Evolutionary conservation across 2,888 invertebrate species (phyloP).

Genomic region (Drosophila infuscata): DNA sequence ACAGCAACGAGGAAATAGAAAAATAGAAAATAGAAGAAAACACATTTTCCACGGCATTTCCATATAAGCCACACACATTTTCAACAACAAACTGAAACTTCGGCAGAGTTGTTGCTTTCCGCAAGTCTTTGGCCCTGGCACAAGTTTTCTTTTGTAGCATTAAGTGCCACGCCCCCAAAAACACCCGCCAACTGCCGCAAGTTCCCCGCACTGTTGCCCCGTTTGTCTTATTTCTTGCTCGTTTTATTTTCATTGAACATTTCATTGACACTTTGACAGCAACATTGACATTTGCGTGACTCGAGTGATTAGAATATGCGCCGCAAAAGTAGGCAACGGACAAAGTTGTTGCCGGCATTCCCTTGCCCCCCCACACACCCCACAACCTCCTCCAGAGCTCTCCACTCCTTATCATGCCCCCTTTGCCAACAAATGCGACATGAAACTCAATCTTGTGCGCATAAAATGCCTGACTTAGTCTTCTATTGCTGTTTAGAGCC

Average conservation of each 20-base stretch:
- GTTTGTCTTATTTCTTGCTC: constrained; percentile 64
- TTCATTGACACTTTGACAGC: constrained; percentile 80
- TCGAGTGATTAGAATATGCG: constrained; percentile 79
- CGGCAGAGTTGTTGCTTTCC: constrained; percentile 74
- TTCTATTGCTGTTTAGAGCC: constrained; percentile 29
- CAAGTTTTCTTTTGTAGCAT: constrained; percentile 26
- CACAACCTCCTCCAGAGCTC: neutral
- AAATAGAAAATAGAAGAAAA: constrained; percentile 10
- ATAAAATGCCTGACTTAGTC: constrained; percentile 48
- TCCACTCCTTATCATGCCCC: neutral
- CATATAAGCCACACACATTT: constrained; percentile 76
- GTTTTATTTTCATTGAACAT: constrained; percentile 81
- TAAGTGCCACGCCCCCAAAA: neutral
- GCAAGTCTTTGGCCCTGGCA: constrained; percentile 55
- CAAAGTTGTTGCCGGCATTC: constrained; percentile 33
- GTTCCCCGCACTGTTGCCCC: constrained; percentile 3
- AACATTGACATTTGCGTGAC: constrained; percentile 80
- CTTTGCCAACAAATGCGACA: neutral
- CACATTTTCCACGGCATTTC: constrained; percentile 60
- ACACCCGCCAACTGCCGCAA: neutral
- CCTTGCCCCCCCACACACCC: neutral
- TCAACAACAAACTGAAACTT: constrained; percentile 69
- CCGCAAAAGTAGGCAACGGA: constrained; percentile 57
- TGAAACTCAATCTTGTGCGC: constrained; percentile 38
- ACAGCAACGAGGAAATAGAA: neutral